Evolutionary conservation across 2,113 vertebrate species (phyloP).

Genomic region (Halichoerus grypus): DNA sequence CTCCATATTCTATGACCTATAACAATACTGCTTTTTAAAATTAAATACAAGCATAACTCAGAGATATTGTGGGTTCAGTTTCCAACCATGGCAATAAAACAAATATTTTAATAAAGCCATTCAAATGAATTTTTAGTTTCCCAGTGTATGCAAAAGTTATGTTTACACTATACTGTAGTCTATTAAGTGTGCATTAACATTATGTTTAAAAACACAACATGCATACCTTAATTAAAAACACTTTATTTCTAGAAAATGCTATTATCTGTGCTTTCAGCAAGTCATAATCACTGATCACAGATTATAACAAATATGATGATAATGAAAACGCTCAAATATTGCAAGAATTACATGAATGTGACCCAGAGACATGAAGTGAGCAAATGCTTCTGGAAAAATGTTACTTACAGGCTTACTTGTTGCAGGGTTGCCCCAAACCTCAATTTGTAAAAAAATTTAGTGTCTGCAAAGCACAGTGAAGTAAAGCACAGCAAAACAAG

Average conservation of each 20-base stretch:
- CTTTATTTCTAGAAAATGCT: neutral
- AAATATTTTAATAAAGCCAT: neutral
- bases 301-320: neutral
- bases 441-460: neutral
- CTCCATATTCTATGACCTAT: neutral
- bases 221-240: neutral
- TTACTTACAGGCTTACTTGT: neutral
- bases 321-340: neutral
- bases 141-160: neutral
- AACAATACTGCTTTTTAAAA: neutral
- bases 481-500: neutral
- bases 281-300: neutral
- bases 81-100: neutral
- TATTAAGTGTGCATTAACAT: neutral
- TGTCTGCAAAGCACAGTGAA: neutral
- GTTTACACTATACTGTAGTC: neutral
- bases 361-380: neutral
- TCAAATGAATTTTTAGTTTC: neutral
- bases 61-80: neutral
- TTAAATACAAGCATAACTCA: neutral
- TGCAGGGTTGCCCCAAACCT: neutral
- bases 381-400: neutral
- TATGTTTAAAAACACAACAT: neutral
- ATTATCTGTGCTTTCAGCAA: neutral
- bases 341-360: neutral